Conservation (phyloP, 2,113 vertebrate species). For the Australoheros scitulus region DNA sequence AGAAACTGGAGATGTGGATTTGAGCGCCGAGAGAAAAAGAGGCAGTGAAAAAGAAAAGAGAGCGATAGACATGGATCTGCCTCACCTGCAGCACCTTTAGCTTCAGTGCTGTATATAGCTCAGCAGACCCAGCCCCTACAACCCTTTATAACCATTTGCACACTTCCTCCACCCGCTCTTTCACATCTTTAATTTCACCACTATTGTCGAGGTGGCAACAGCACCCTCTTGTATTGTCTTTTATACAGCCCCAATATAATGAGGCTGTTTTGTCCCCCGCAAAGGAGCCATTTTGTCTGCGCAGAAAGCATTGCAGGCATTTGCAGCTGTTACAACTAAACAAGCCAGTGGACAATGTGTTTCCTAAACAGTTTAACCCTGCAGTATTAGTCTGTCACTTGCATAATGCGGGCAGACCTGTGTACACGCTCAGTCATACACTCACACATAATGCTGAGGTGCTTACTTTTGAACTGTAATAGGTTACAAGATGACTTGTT, state of each 20-base stretch:
- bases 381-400: slow-evolving; percentile 1
- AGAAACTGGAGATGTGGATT: slow-evolving; percentile 71
- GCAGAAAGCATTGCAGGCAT: slow-evolving; percentile 59
- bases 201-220: slow-evolving; percentile 58
- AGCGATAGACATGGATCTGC: slow-evolving; percentile 49
- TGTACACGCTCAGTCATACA: neutral
- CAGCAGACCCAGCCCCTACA: neutral
- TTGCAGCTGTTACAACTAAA: slow-evolving; percentile 55
- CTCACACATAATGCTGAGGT: neutral
- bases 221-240: slow-evolving; percentile 63
- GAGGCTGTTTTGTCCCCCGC: slow-evolving; percentile 60
- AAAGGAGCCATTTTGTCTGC: slow-evolving; percentile 34
- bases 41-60: slow-evolving; percentile 37
- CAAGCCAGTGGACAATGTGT: slow-evolving; percentile 42
- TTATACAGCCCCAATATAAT: slow-evolving; percentile 50
- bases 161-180: slow-evolving; percentile 29
- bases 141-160: slow-evolving; percentile 33
- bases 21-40: slow-evolving; percentile 38
- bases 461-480: neutral
- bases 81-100: slow-evolving; percentile 45
- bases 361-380: slow-evolving; percentile 59
- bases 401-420: neutral
- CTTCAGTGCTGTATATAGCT: neutral
- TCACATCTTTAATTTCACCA: slow-evolving; percentile 72
- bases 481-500: neutral